Conservation (phyloP, 2,113 vertebrate species). For the Sceloporus undulatus region DNA sequence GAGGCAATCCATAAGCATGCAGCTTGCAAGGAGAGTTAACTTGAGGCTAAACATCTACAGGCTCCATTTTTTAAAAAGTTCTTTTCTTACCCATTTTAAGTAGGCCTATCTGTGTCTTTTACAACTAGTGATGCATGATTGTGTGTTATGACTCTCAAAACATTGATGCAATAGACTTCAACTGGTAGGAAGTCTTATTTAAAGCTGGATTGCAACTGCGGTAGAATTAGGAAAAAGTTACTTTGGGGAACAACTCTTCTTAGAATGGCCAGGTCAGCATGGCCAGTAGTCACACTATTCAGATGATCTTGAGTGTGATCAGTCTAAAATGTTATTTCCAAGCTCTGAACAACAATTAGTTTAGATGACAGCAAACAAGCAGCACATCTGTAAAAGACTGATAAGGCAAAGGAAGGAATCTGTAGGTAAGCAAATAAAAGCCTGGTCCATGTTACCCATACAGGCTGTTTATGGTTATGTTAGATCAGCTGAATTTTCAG, state of each 20-base stretch:
- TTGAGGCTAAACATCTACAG: conserved; percentile 18
- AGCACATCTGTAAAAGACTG: background rate
- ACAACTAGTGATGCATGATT: conserved; percentile 1
- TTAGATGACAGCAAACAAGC: background rate
- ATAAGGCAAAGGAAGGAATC: conserved; percentile 2
- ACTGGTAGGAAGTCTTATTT: background rate
- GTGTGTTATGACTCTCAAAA: background rate
- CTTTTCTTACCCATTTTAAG: background rate
- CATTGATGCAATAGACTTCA: background rate
- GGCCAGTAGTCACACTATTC: no score
- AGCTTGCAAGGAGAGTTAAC: conserved; percentile 24
- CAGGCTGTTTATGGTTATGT: background rate
- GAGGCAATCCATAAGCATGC: conserved; percentile 19
- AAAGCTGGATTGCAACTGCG: background rate
- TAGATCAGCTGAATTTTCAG: background rate
- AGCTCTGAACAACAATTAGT: background rate
- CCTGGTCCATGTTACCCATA: background rate
- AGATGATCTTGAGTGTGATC: no score
- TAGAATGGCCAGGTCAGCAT: no score
- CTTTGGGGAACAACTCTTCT: no score
- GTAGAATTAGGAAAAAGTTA: no score
- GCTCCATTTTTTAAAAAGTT: background rate
- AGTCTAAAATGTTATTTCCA: background rate
- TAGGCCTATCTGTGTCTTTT: conserved; percentile 4
- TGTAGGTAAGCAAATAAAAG: background rate